Evolutionary conservation across 2,888 invertebrate species (phyloP).

Genomic region (Carpatolechia fugitivella): DNA sequence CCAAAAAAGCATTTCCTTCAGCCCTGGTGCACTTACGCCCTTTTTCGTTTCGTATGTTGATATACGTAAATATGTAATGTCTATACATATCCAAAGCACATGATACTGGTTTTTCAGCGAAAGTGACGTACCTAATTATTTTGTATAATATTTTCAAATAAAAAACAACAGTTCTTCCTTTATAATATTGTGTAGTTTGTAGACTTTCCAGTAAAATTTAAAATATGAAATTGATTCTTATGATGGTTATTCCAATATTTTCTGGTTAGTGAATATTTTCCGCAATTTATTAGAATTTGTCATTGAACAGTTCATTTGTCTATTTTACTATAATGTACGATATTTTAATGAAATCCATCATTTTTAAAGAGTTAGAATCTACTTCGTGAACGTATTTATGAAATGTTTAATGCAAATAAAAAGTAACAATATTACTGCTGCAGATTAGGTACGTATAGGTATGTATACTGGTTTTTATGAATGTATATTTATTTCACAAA

Average conservation of each 20-base stretch:
- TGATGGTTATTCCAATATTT: conserved; percentile 60
- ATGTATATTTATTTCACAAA: conserved; percentile 16
- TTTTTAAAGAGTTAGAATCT: not conserved
- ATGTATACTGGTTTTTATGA: conserved; percentile 12
- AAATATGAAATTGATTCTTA: conserved; percentile 53
- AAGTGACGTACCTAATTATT: conserved; percentile 38
- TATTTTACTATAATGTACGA: conserved; percentile 11
- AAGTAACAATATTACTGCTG: conserved; percentile 31
- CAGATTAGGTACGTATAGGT: conserved; percentile 29
- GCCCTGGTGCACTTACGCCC: conserved; percentile 1
- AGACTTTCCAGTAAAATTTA: conserved; percentile 34
- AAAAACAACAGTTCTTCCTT: conserved; percentile 43
- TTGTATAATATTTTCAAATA: conserved; percentile 29
- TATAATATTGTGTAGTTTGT: conserved; percentile 40
- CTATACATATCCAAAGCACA: conserved; percentile 50
- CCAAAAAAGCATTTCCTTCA: not conserved
- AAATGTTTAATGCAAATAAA: conserved; percentile 12
- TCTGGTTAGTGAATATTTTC: conserved; percentile 61
- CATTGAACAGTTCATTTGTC: not conserved
- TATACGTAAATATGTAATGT: conserved; percentile 25
- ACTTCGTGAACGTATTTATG: conserved; percentile 1
- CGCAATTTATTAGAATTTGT: conserved; percentile 2
- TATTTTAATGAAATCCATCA: conserved; percentile 6
- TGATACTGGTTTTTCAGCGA: conserved; percentile 32
- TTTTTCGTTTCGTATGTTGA: conserved; percentile 7